A percentile compares a stretch with the other conserved stretches of the same genome.
Conservation (phyloP, 1,140 invertebrate genomes). For the Leptopilina boulardi region DNA sequence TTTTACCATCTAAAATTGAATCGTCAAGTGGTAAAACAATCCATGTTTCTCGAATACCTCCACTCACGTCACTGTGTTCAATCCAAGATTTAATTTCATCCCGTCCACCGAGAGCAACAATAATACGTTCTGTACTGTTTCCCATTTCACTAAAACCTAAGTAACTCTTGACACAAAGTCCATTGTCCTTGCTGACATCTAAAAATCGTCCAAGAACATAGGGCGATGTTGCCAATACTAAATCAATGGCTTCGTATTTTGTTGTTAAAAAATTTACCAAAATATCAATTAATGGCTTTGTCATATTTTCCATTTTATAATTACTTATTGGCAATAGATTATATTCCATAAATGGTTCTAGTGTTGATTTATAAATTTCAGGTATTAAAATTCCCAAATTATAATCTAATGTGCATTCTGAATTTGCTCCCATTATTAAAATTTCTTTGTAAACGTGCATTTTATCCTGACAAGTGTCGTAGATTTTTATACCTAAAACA, state of each 20-base stretch:
- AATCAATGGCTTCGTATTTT: constrained; percentile 62
- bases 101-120: constrained; percentile 60
- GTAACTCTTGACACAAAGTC: constrained; percentile 66
- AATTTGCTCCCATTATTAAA: constrained; percentile 56
- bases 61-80: constrained; percentile 43
- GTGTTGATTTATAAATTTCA: constrained; percentile 51
- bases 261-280: constrained; percentile 63
- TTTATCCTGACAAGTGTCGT: constrained; percentile 69
- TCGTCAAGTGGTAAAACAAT: constrained; percentile 64
- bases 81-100: constrained; percentile 64
- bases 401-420: constrained; percentile 64
- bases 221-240: constrained; percentile 56
- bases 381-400: constrained; percentile 67
- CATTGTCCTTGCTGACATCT: constrained; percentile 53
- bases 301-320: constrained; percentile 62
- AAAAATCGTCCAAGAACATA: constrained; percentile 55
- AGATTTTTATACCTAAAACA: constrained; percentile 66
- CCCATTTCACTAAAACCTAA: constrained; percentile 43
- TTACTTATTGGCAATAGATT: constrained; percentile 60
- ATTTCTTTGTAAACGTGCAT: constrained; percentile 65
- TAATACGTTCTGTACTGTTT: constrained; percentile 51
- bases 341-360: constrained; percentile 64
- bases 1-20: constrained; percentile 63
- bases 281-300: constrained; percentile 58
- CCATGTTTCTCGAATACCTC: constrained; percentile 60